These are phyloP conservation scores for Dendrolimus kikuchii DNA, from an alignment of 1,140 invertebrate species.

Conservation along the genomic window DNA sequence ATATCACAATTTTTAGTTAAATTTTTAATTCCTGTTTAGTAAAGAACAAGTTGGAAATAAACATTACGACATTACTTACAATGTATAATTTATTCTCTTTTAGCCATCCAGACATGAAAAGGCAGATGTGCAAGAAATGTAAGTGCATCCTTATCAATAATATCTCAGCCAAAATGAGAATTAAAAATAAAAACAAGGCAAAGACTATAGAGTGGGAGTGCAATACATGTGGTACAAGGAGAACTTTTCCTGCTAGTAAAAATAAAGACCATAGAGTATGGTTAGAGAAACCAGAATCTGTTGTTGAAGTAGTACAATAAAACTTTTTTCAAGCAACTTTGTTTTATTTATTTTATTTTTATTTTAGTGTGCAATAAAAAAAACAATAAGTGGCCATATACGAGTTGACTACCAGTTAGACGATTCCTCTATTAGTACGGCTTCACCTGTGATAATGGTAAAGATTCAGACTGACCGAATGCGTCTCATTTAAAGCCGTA, in stretches of 20 bases:
- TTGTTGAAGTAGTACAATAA: slow-evolving; percentile 62
- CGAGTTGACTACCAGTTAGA: too few species aligned
- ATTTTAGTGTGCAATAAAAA: too few species aligned
- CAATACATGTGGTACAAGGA: slow-evolving; percentile 49
- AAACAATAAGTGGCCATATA: too few species aligned
- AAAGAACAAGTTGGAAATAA: too few species aligned
- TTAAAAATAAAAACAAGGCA: slow-evolving; percentile 56
- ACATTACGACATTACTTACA: background rate
- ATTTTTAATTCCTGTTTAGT: too few species aligned
- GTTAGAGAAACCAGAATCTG: slow-evolving; percentile 60
- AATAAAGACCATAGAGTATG: slow-evolving; percentile 56
- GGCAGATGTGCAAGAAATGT: slow-evolving; percentile 72
- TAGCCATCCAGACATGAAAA: slow-evolving; percentile 71
- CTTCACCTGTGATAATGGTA: too few species aligned
- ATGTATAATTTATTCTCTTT: slow-evolving; percentile 26
- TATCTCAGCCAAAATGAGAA: slow-evolving; percentile 56
- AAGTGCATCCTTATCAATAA: slow-evolving; percentile 56
- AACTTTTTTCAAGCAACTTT: background rate
- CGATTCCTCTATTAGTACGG: too few species aligned
- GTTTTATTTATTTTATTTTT: background rate
- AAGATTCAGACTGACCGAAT: too few species aligned
- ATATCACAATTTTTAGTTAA: too few species aligned
- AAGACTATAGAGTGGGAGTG: slow-evolving; percentile 60
- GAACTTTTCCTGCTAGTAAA: slow-evolving; percentile 43
- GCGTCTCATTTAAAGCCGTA: too few species aligned